phyloP scores from a whole-genome alignment of 2,113 vertebrate genomes.

The Deroptyus accipitrinus region DNA sequence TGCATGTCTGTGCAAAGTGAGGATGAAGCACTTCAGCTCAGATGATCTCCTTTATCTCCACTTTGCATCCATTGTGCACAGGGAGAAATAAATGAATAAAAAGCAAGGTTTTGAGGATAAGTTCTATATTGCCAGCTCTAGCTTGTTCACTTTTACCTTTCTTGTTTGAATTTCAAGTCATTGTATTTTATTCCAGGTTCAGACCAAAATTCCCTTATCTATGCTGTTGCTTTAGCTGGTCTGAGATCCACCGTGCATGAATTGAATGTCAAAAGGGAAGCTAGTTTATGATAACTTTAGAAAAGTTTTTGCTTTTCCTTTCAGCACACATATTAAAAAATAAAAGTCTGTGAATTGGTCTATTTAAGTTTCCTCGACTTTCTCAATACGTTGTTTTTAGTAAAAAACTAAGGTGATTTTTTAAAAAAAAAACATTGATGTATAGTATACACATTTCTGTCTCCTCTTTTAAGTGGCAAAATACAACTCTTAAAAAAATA shows the following conservation, averaged over 20 bases:
- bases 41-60: not conserved
- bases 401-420: accelerated
- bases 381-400: not conserved
- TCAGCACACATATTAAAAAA: not conserved
- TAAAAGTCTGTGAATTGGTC: not conserved
- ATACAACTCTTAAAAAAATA: not conserved
- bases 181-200: not conserved
- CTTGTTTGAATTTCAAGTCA: conserved; percentile 11
- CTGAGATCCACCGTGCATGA: not conserved
- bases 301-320: not conserved
- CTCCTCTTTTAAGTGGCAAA: not conserved
- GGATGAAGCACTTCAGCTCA: not conserved
- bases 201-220: not conserved
- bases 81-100: not conserved
- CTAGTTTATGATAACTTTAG: not conserved
- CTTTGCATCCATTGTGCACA: not conserved
- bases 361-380: not conserved
- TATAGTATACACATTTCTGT: not conserved
- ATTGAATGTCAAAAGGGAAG: not conserved
- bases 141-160: not conserved
- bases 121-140: not conserved
- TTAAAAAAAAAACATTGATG: not conserved
- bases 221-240: not conserved
- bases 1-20: not conserved
- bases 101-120: not conserved